Evolutionary conservation across 2,888 invertebrate genomes (phyloP), one percentile per base, ranked within the genome.

Genomic region (Cantharis rustica): DNA sequence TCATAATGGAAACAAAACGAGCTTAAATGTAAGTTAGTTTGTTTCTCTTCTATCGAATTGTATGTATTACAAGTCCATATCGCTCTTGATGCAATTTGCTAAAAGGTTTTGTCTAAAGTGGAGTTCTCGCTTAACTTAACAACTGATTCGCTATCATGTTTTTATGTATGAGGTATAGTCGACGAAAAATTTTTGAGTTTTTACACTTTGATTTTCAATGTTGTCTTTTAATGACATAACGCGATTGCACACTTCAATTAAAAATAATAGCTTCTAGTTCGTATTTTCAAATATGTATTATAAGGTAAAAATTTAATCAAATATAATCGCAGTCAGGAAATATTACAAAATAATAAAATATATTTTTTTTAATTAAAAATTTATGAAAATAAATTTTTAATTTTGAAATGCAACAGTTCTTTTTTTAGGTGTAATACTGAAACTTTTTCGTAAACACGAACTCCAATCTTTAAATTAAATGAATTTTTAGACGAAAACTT

Each of bases 91-190:
- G 87, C 86, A 88, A 88, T 88, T 88, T 87, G 86, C 88, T 88
- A 88, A 88, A 88, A 88, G 88, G 87, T 88, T 88, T 88, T 86
- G 87, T 87, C 86, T 87, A 87, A 87, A 88, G 88, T 88, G 87
- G 87, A 86, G 84, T 87, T 88, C 85, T 84, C 88, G 88, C 87
- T 88, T 88, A 88, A 87, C 86, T 88, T 88, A 88, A 88, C 88
- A 87, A 87, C 87, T 87, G 88, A 88, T 88, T 87, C 87, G 86
- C 86, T 86, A 88, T 88, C 88, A 88, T 88, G 88, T 88, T 86
- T 88, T 87, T 87, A 88, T 88, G 88, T 86, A 88, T 87, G 87
- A 88, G 86, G 86, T 84, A 85, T 80, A 84, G 76, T 84, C 83
- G 16, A 74, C 9, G 69, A 66, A 75, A 79, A 78, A 79, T 68